These are phyloP conservation scores for Dysmachus trigonus DNA, from an alignment of 2,888 invertebrate species.

Conservation along the genomic window DNA sequence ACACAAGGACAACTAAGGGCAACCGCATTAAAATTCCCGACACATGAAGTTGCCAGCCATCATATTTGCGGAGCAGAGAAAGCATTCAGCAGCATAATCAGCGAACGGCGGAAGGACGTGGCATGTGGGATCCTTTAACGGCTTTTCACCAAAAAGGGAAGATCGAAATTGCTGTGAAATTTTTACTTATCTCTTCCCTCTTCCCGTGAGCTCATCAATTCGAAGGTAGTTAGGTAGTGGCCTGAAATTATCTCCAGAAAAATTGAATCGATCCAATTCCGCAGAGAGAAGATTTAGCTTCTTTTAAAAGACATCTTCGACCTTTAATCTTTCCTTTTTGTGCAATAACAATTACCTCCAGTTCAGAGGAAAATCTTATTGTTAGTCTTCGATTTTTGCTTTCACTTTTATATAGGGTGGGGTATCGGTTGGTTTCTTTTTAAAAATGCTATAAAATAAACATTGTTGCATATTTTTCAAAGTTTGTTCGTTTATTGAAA, in stretches of 20 bases:
- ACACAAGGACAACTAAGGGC: background rate
- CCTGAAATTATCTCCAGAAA: background rate
- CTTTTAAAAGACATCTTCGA: background rate
- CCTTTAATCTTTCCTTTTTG: background rate
- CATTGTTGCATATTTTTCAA: too few relatives aligned
- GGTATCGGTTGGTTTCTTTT: too few relatives aligned
- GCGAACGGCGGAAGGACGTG: background rate
- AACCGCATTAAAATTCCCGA: constrained; percentile 14
- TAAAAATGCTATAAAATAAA: too few relatives aligned
- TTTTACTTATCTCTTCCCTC: background rate
- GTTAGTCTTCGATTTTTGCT: too few relatives aligned
- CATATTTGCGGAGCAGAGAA: background rate
- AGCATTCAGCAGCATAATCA: background rate
- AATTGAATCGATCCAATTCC: background rate
- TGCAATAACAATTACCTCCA: too few relatives aligned
- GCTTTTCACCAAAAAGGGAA: background rate
- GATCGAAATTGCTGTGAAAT: background rate
- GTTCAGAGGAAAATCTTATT: too few relatives aligned
- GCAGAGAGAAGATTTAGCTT: background rate
- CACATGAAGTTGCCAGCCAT: background rate
- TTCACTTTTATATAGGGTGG: too few relatives aligned
- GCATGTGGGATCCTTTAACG: background rate
- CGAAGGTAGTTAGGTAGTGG: background rate
- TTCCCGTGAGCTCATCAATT: background rate
- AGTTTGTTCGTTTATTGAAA: too few relatives aligned